These are phyloP conservation scores for Scleropages formosus DNA, from an alignment of 2,797 vertebrate genomes.

Conservation along the genomic window DNA sequence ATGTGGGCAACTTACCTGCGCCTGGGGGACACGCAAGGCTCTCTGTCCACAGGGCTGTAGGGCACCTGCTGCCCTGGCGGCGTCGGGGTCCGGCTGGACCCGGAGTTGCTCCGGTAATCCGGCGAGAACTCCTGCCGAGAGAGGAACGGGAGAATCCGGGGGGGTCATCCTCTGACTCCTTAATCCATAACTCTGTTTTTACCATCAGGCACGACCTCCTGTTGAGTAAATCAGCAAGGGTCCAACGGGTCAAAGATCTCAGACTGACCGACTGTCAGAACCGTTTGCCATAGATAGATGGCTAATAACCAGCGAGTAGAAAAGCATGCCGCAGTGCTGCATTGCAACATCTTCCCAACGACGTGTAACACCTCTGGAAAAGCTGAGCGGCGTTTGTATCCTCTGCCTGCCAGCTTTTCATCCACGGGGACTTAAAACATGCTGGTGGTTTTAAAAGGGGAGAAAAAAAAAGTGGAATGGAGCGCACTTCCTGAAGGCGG, in stretches of 20 bases:
- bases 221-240: no score
- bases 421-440: neutral
- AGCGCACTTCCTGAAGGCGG: slow-evolving; percentile 19
- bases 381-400: neutral
- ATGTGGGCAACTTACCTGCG: slow-evolving; percentile 58
- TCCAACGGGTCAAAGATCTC: no score
- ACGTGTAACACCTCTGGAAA: neutral
- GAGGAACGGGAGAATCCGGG: slow-evolving; percentile 25
- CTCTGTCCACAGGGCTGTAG: slow-evolving; percentile 65
- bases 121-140: slow-evolving; percentile 60
- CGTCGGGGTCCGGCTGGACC: slow-evolving; percentile 71
- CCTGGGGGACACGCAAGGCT: slow-evolving; percentile 62
- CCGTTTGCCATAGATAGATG: no score
- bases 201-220: no score
- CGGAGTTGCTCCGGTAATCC: slow-evolving; percentile 67
- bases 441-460: neutral
- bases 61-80: slow-evolving; percentile 70
- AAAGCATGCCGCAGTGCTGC: no score
- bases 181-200: neutral
- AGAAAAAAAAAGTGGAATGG: neutral
- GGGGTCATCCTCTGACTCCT: neutral
- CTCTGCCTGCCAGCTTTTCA: neutral
- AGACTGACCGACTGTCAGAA: no score
- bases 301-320: neutral
- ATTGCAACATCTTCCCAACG: neutral